Conservation (phyloP, 2,888 invertebrate species). For the Scaptomyza parva region DNA sequence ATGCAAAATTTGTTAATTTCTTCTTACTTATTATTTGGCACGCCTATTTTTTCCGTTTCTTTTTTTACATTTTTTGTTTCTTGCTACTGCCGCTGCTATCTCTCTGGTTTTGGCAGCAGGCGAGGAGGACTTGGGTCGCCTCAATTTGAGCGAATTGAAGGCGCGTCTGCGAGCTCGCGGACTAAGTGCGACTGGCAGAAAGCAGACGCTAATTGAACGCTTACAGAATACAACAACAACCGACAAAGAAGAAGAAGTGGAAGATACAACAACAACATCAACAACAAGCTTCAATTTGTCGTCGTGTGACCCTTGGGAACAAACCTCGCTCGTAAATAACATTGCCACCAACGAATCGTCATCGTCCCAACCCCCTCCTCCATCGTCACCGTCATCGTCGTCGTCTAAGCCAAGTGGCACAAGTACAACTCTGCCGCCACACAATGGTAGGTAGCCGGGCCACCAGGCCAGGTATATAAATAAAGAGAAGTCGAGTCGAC, state of each 20-base stretch:
- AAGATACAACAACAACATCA: slow-evolving; percentile 18
- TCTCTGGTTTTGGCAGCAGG: slow-evolving; percentile 36
- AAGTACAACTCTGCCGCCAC: slow-evolving; percentile 12
- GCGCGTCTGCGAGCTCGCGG: slow-evolving; percentile 70
- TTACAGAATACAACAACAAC: slow-evolving; percentile 49
- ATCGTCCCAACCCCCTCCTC: too few relatives aligned
- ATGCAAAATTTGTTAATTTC: slow-evolving; percentile 52
- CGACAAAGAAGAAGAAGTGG: slow-evolving; percentile 1
- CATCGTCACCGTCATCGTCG: background rate
- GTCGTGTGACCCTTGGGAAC: slow-evolving; percentile 30
- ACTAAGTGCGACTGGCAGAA: slow-evolving; percentile 68
- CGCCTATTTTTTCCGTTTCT: slow-evolving; percentile 45
- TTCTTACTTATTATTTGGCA: slow-evolving; percentile 50
- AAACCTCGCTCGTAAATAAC: slow-evolving; percentile 48
- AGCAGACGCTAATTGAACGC: slow-evolving; percentile 73
- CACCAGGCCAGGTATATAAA: slow-evolving; percentile 25
- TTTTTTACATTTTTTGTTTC: slow-evolving; percentile 35
- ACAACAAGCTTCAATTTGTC: slow-evolving; percentile 60
- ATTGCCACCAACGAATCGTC: slow-evolving; percentile 18
- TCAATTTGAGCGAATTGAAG: slow-evolving; percentile 70
- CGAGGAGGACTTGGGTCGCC: slow-evolving; percentile 53
- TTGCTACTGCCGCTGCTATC: slow-evolving; percentile 3
- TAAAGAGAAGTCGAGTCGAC: slow-evolving; percentile 16
- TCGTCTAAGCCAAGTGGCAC: slow-evolving; percentile 23
- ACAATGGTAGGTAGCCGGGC: slow-evolving; percentile 60